Percentiles rank a stretch among this genome's conserved stretches.
Evolutionary conservation across 2,888 invertebrate species (phyloP).

Genomic region (Adelognathus sp.): DNA sequence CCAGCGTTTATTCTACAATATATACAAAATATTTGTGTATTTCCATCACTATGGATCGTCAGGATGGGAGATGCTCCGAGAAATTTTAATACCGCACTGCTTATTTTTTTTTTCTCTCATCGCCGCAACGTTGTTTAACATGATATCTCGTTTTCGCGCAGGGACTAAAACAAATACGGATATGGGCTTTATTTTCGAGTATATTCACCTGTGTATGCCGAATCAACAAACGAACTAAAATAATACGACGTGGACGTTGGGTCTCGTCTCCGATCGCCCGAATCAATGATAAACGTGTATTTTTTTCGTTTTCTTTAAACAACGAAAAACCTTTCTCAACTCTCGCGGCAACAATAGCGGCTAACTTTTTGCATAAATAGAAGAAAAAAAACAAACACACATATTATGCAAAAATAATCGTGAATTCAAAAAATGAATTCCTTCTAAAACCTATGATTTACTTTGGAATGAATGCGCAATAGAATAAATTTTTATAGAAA

Average conservation of each 20-base stretch:
- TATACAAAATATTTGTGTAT: slow-evolving; percentile 51
- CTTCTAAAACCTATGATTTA: slow-evolving; percentile 50
- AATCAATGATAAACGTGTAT: slow-evolving; percentile 25
- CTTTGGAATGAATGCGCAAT: slow-evolving; percentile 69
- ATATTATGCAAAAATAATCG: slow-evolving; percentile 46
- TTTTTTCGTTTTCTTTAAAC: background rate
- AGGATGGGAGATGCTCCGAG: slow-evolving; percentile 38
- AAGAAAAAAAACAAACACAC: slow-evolving; percentile 32
- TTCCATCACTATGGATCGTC: slow-evolving; percentile 25
- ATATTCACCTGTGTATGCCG: slow-evolving; percentile 32
- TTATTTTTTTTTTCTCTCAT: slow-evolving; percentile 32
- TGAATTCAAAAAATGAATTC: slow-evolving; percentile 39
- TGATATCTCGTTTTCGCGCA: slow-evolving; percentile 28
- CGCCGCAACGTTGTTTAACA: slow-evolving; percentile 26
- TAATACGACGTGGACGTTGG: slow-evolving; percentile 15
- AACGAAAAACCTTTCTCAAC: slow-evolving; percentile 8
- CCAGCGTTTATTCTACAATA: slow-evolving; percentile 52
- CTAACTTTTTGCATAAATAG: slow-evolving; percentile 31
- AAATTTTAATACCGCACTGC: slow-evolving; percentile 15
- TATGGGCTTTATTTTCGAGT: too few species aligned
- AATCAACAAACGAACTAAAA: background rate
- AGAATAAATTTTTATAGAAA: slow-evolving; percentile 65
- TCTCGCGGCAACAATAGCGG: slow-evolving; percentile 28
- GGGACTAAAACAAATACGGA: slow-evolving; percentile 48
- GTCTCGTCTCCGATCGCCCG: slow-evolving; percentile 6